Base-by-base conservation (phyloP, 35 echinoderm and acorn worm genomes). In the Heliocidaris tuberculata region DNA sequence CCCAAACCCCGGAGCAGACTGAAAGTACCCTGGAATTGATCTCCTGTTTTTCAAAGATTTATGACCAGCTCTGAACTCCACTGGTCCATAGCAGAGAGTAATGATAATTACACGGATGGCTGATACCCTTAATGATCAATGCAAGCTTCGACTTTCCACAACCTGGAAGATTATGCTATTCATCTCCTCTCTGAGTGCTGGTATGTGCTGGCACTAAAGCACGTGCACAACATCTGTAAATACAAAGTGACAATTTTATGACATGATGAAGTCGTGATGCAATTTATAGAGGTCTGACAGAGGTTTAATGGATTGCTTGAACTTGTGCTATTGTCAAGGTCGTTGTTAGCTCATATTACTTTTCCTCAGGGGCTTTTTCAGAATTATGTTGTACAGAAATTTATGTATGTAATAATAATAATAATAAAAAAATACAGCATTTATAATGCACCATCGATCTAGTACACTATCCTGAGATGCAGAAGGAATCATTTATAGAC, bases 201-300 rank as follows among this genome's bases (percentile, higher is more conserved):
- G 65, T n/a, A 78, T 78, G 65, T 19, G 5, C 17, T 10, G 50
- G 35, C 15, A 56, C 21, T 27, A 78, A 78, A 7, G 65, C 65
- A 78, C 27, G 21, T 78, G 65, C 65, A 78, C 21, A n/a, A 78
- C 65, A 78, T 78, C 65, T 78, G 21, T 27, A 78, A 78, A 78
- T n/a, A 24, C 65, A 78, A 78, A 78, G 65, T 78, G 65, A 78
- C 65, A 78, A 78, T 78, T 78, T 78, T 78, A 78, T 19, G 65
- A 78, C 17, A 27, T 78, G 65, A 70, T 70, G 15, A 70, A 70
- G 60, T 70, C 5, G 17, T 70, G 60, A 78, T 78, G 21, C 21
- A 78, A 78, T 78, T 78, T 78, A 78, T 78, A n/a, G 65, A 78
- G 65, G 65, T 78, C 21, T 78, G 65, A 78, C 65, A 78, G 65